Percentiles rank a stretch among this genome's conserved stretches.
Evolutionary conservation across 2,113 vertebrate species (phyloP).

Genomic region (Chaetura pelagica): DNA sequence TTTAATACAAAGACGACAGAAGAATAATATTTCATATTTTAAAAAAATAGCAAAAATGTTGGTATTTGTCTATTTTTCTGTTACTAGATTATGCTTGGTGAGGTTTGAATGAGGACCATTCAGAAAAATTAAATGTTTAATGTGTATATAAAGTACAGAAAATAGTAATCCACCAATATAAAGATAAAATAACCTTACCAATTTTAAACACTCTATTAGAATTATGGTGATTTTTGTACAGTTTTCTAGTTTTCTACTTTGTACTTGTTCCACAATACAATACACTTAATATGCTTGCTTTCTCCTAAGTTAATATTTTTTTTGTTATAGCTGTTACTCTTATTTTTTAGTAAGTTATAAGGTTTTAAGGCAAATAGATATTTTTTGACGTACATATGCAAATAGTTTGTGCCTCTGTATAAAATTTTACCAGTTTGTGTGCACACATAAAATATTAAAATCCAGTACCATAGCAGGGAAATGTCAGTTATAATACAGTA

Average conservation of each 20-base stretch:
- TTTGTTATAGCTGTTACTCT: background rate
- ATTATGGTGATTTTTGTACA: background rate
- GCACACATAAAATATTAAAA: background rate
- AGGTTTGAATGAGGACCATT: background rate
- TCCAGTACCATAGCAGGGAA: background rate
- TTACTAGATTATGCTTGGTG: background rate
- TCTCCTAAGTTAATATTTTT: background rate
- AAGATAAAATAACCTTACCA: background rate
- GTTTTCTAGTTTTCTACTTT: background rate
- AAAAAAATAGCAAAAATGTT: background rate
- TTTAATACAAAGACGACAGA: background rate
- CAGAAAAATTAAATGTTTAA: background rate
- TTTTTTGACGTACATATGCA: background rate
- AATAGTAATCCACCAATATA: background rate
- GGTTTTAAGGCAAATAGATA: background rate
- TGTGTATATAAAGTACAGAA: background rate
- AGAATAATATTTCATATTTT: rapidly evolving
- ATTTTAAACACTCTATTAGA: too few species aligned
- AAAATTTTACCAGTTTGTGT: background rate
- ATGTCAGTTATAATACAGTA: background rate
- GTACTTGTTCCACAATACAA: background rate
- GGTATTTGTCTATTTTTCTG: background rate
- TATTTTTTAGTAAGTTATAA: background rate
- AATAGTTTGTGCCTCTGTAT: background rate
- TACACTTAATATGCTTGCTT: background rate